phyloP scores from a whole-genome alignment of 2,113 vertebrate genomes.

The Phalacrocorax carbo region DNA sequence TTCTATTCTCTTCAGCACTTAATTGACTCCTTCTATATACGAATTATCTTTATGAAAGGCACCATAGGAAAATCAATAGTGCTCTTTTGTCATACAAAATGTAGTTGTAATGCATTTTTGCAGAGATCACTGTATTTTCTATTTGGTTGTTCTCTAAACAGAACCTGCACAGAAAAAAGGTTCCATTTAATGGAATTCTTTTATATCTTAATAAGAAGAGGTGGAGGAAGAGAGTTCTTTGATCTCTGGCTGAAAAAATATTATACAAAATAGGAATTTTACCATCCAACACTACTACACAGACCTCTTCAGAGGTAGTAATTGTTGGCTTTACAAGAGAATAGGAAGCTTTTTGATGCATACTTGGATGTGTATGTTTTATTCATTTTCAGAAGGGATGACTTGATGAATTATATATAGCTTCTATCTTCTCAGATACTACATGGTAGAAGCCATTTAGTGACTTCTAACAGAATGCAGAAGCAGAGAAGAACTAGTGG shows the following conservation, averaged over 20 bases:
- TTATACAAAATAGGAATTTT: not conserved
- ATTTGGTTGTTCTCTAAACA: not conserved
- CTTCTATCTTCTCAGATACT: not conserved
- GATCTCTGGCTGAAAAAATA: not conserved
- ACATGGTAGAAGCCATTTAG: not conserved
- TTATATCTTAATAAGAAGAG: not conserved
- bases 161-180: not conserved
- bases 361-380: not conserved
- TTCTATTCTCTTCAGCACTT: not conserved
- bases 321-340: constrained; percentile 35
- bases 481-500: not conserved
- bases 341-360: not conserved
- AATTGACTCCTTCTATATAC: not conserved
- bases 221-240: not conserved
- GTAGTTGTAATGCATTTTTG: not conserved
- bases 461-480: not conserved
- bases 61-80: not conserved
- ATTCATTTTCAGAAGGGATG: constrained; percentile 41
- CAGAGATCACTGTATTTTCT: not conserved
- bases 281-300: not conserved
- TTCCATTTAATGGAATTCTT: not conserved
- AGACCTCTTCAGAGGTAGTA: not conserved
- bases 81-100: not conserved
- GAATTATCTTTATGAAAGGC: not conserved
- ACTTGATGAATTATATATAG: constrained; percentile 57